phyloP scores from a whole-genome alignment of 1,140 invertebrate species.

The honey bee (Apis mellifera) region Amel_HAv3.1 CM009941.2:2838501-2839000 shows the following conservation, averaged over 20 bases:
- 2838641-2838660: neutral
- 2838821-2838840: constrained; percentile 69
- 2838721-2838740: constrained; percentile 46
- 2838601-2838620: neutral
- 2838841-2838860: constrained; percentile 67
- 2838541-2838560: neutral
- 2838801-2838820: constrained; percentile 71
- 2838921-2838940: neutral
- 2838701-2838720: constrained; percentile 54
- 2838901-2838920: constrained; percentile 63
- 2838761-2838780: constrained; percentile 54
- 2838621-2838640: neutral
- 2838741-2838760: constrained; percentile 59
- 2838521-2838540: neutral
- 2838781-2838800: constrained; percentile 60
- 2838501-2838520: neutral
- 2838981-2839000: neutral
- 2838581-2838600: constrained; percentile 13
- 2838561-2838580: constrained; percentile 1
- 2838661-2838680: neutral
- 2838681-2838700: constrained; percentile 58
- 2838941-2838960: constrained; percentile 34
- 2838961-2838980: neutral
- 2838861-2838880: constrained; percentile 68
- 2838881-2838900: constrained; percentile 72